Base-by-base conservation (phyloP, 2,113 vertebrate species). In the Mustela lutreola region DNA sequence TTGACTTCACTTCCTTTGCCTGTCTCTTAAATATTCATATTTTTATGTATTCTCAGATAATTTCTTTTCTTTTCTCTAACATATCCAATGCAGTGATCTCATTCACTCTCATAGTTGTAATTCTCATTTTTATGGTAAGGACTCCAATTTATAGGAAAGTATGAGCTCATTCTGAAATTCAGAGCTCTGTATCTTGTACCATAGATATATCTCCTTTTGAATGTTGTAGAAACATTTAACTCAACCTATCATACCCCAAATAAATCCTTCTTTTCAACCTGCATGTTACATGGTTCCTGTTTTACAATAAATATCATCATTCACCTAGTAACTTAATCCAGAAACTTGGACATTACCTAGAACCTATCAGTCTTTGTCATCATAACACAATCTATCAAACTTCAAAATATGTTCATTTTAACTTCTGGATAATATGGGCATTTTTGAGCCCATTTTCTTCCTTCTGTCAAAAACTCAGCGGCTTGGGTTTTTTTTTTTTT, bases 81-180 rank as follows among this genome's bases (percentile, higher is more conserved):
- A 33, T 65, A 50, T 87, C 56, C 67, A 87, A 6, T 7, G 33
- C 24, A 36, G 31, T 96, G 79, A 96, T 90, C 83, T 97, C 86
- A 96, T 95, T 24, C 22, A 76, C 67, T 88, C 33, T 73, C 19
- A 65, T 36, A 16, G 10, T 58, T 75, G 1, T 80, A 89, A 86
- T 93, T 94, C 16, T 86, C 53, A 89, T 80, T 87, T 94, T 58
- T 86, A 19, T 81, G 36, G 18, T 80, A 93, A 96, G 50, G 8
- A 82, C 2, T 24, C 19, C n/a, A 96, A 94, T 91, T 91, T 93
- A 94, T 53, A 85, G 63, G 82, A 24, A 80, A 21, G 10, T 45
- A 48, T 33, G 31, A 85, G 89, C 28, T 91, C 60, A 92, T n/a
- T 78, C 12, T 53, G 39, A 95, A 96, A 81, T 62, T 48, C 50